These are phyloP conservation scores for Leucophora obtusa DNA, from an alignment of 2,888 invertebrate genomes.

Conservation along the genomic window DNA sequence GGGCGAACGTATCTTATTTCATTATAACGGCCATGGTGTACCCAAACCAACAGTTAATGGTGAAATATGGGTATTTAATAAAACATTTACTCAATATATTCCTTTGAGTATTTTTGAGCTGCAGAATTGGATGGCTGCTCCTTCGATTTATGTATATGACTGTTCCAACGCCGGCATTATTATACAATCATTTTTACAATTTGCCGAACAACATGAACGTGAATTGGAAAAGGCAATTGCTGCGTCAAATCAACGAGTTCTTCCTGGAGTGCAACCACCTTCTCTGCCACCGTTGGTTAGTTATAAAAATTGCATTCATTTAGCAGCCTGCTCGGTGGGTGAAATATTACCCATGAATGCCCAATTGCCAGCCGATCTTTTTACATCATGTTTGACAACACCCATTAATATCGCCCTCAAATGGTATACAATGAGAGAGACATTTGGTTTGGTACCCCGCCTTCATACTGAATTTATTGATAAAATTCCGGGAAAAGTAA, in stretches of 20 bases:
- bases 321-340: slow-evolving; percentile 96
- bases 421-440: slow-evolving; percentile 93
- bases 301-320: slow-evolving; percentile 95
- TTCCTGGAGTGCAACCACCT: slow-evolving; percentile 49
- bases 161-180: slow-evolving; percentile 99
- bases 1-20: slow-evolving; percentile 98
- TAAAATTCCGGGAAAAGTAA: slow-evolving; percentile 97
- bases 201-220: slow-evolving; percentile 93
- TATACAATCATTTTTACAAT: slow-evolving; percentile 92
- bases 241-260: slow-evolving; percentile 53
- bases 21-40: slow-evolving; percentile 99
- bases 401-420: slow-evolving; percentile 97
- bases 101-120: slow-evolving; percentile 98
- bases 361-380: slow-evolving; percentile 97
- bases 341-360: slow-evolving; percentile 98
- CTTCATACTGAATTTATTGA: slow-evolving; percentile 92
- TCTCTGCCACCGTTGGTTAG: slow-evolving; percentile 75
- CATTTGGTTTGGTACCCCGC: slow-evolving; percentile 88
- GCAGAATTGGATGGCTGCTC: slow-evolving; percentile 99
- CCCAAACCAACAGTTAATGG: slow-evolving; percentile 98
- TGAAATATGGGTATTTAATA: slow-evolving; percentile 99
- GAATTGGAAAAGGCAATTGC: slow-evolving; percentile 82
- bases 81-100: slow-evolving; percentile 99
- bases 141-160: slow-evolving; percentile 99
- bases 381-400: slow-evolving; percentile 98